A percentile compares a stretch with the other conserved stretches of the same genome.
Conservation (phyloP, 2,113 vertebrate genomes). For the Silurus asotus region DNA sequence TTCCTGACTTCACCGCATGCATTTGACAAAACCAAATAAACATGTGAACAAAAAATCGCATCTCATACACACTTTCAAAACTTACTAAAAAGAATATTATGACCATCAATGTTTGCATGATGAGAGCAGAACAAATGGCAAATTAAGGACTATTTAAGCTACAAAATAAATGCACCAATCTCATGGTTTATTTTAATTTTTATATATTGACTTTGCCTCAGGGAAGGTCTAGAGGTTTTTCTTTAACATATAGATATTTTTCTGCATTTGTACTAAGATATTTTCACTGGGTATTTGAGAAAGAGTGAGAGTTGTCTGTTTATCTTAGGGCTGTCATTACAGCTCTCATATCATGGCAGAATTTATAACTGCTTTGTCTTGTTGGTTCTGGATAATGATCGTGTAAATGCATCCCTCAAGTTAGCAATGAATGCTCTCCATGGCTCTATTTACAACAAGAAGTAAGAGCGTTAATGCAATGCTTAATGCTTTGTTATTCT, state of each 20-base stretch:
- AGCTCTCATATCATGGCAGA: not conserved
- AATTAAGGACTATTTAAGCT: not conserved
- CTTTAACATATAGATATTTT: not conserved
- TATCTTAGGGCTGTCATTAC: not conserved
- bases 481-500: conserved; percentile 28
- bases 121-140: not conserved
- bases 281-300: conserved; percentile 1
- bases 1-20: not conserved
- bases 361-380: not conserved
- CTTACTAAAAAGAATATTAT: not conserved
- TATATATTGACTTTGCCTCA: conserved; percentile 8
- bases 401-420: not conserved
- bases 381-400: not conserved
- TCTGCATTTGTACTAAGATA: not conserved
- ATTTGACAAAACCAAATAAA: not conserved
- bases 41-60: not conserved
- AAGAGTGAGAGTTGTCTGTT: not conserved
- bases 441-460: not conserved
- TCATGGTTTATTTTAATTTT: not conserved
- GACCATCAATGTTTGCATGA: not conserved
- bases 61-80: not conserved
- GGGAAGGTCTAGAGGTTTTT: not conserved
- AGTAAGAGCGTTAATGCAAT: conserved; percentile 10
- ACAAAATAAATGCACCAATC: not conserved
- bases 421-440: not conserved